Evolutionary conservation across 2,797 vertebrate species (phyloP), one percentile per base, ranked within the genome.

Genomic region (Falco biarmicus): DNA sequence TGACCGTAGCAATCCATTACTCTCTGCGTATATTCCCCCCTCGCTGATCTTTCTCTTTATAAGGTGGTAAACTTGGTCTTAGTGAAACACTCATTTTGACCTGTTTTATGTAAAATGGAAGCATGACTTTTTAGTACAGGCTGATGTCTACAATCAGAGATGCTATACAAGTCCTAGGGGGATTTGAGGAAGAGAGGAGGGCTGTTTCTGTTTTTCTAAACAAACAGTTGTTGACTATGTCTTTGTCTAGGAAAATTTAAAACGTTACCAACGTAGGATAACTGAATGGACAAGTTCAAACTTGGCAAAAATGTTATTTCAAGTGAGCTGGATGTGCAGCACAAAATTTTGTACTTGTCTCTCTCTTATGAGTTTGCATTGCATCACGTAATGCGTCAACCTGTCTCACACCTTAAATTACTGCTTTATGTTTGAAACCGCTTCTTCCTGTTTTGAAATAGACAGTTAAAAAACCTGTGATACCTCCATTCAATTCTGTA

Each of bases 401-500:
- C 14, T 88, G 66, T 18, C 15, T 63, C 69, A 64, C 8, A 64
- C 13, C 26, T 74, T 59, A n/a, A 90, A 76, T 65, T 76, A 43
- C 22, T 82, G 6, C 13, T 45, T 65, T 22, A 3, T 81, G 14
- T 89, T 76, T 71, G 22, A 64, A 80, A 47, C 26, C 3, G 7
- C 20, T 66, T 69, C 29, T 65, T 53, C 10, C 18, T 76, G 16
- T 45, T 65, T 64, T 68, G 29, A 21, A 82, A 63, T 26, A 34
- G 7, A 16, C 31, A 25, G 7, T 65, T 48, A 24, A 37, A 75
- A 68, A 66, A 61, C 16, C 5, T 18, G 17, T 65, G 19, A 9
- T 59, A 10, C 34, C 6, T 51, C 28, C 3, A 1, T 90, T 41
- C n/a, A 61, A 29, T 14, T 74, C 18, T 1, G 0, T 66, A 74